A percentile compares a stretch with the other conserved stretches of the same genome.
Evolutionary conservation across 2,113 vertebrate species (phyloP).

Genomic region (Pteruthius melanotis): DNA sequence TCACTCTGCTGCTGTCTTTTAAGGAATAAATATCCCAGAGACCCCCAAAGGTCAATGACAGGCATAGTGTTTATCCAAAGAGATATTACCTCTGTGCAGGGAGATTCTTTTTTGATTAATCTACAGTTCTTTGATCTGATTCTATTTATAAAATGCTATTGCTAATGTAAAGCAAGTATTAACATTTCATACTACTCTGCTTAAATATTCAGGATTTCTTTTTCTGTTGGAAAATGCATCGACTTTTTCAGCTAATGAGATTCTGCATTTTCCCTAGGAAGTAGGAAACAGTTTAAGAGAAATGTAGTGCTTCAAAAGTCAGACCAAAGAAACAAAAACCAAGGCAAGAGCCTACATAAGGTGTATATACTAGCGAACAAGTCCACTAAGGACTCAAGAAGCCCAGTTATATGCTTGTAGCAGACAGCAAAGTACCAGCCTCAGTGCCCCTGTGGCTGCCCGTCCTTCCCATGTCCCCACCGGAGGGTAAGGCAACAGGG

Average conservation of each 20-base stretch:
- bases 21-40: background rate
- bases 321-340: background rate
- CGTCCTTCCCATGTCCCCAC: fast-evolving
- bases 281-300: background rate
- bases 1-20: background rate
- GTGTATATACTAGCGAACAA: background rate
- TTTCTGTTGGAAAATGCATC: background rate
- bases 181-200: background rate
- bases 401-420: background rate
- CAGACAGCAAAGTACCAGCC: background rate
- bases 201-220: slow-evolving; percentile 17
- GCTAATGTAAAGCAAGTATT: background rate
- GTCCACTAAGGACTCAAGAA: background rate
- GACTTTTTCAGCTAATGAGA: background rate
- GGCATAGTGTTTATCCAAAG: background rate
- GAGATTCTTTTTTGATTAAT: background rate
- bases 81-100: background rate
- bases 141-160: background rate
- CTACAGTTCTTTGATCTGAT: slow-evolving; percentile 6
- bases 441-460: background rate
- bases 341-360: background rate
- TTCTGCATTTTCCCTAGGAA: background rate
- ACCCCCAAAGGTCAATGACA: background rate
- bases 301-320: background rate
- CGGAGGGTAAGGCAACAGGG: background rate